phyloP scores from a whole-genome alignment of 2,113 vertebrate species.

The Sylvietta virens region DNA sequence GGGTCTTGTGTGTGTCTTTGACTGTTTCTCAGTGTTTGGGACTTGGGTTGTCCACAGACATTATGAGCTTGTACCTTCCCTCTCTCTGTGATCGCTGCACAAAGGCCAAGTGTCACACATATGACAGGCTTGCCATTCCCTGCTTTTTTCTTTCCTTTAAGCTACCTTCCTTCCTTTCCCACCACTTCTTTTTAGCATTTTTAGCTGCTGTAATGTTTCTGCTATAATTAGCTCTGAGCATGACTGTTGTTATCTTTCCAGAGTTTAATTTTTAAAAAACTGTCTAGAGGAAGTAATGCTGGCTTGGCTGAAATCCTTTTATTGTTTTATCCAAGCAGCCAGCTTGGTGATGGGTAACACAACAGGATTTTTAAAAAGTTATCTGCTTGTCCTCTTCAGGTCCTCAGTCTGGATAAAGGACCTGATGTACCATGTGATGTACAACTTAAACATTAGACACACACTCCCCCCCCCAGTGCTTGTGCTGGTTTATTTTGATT shows the following conservation, averaged over 20 bases:
- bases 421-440: neutral
- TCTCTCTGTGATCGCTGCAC: accelerated
- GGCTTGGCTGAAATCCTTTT: slow-evolving; percentile 37
- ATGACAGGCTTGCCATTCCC: neutral
- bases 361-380: neutral
- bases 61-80: neutral
- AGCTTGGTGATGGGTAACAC: neutral
- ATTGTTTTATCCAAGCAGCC: slow-evolving; percentile 3
- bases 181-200: slow-evolving; percentile 5
- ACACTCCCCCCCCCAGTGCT: neutral
- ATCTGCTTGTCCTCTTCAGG: neutral
- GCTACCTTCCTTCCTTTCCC: slow-evolving; percentile 41
- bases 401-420: neutral
- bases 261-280: slow-evolving; percentile 45
- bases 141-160: neutral
- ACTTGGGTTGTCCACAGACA: neutral
- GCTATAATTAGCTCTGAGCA: slow-evolving; percentile 26
- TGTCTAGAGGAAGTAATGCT: slow-evolving; percentile 28
- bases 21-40: neutral
- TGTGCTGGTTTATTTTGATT: neutral
- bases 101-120: neutral
- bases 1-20: neutral
- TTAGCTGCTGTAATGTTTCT: neutral
- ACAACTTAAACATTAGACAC: neutral
- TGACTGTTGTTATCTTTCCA: slow-evolving; percentile 6